These are phyloP conservation scores for Fragum sueziense DNA, from an alignment of 2,888 invertebrate species.

Conservation along the genomic window DNA sequence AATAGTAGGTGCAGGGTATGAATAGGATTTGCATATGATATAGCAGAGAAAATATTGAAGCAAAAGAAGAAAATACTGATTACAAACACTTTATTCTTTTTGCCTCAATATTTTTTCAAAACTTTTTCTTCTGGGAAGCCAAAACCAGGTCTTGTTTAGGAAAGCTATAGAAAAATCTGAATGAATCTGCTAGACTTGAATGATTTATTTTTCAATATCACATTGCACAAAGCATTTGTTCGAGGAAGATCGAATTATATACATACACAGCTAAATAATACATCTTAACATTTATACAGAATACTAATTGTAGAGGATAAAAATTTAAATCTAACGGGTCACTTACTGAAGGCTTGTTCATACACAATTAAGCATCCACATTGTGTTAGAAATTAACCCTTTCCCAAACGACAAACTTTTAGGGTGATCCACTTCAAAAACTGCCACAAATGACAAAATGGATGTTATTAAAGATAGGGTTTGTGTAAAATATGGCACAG, in stretches of 20 bases:
- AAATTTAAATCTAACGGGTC: too few species aligned
- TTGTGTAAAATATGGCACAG: too few species aligned
- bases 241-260: constrained; percentile 6
- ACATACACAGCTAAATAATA: constrained; percentile 7
- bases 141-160: not conserved
- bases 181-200: not conserved
- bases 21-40: too few species aligned
- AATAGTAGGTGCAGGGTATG: too few species aligned
- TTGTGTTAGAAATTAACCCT: too few species aligned
- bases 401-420: too few species aligned
- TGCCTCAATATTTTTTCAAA: not conserved
- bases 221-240: constrained; percentile 28
- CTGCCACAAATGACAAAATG: too few species aligned
- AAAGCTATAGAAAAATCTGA: not conserved
- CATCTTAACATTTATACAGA: not conserved
- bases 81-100: not conserved
- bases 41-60: not conserved
- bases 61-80: not conserved
- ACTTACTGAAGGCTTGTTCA: too few species aligned
- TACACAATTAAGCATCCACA: too few species aligned
- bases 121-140: not conserved
- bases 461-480: too few species aligned
- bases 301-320: not conserved
- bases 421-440: too few species aligned
- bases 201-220: constrained; percentile 21